Conservation (phyloP, 2,888 invertebrate genomes). For the Drosophila yooni region DNA sequence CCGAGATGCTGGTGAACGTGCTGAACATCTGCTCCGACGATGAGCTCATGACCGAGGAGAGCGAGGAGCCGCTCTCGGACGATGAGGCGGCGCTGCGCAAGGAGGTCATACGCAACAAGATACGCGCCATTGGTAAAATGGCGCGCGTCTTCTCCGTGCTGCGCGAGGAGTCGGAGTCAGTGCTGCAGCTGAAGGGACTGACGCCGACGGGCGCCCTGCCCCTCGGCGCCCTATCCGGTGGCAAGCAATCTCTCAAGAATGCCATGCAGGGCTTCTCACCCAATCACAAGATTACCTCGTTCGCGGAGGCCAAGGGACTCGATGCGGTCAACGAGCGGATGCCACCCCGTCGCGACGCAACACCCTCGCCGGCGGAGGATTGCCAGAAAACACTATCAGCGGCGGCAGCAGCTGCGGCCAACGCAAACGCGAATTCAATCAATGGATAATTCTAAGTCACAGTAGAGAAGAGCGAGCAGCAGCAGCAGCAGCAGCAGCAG, state of each 20-base stretch:
- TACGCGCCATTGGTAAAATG: slow-evolving; percentile 99
- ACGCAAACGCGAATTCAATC: slow-evolving; percentile 83
- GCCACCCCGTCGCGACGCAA: slow-evolving; percentile 96
- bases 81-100: slow-evolving; percentile 97
- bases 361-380: slow-evolving; percentile 87
- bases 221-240: slow-evolving; percentile 97
- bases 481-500: neutral
- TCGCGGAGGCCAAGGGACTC: slow-evolving; percentile 99
- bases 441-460: slow-evolving; percentile 83
- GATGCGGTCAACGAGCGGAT: slow-evolving; percentile 99
- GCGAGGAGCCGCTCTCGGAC: slow-evolving; percentile 88
- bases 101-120: slow-evolving; percentile 99
- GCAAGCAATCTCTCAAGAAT: slow-evolving; percentile 97
- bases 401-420: slow-evolving; percentile 82
- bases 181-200: slow-evolving; percentile 98
- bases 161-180: slow-evolving; percentile 99
- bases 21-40: slow-evolving; percentile 99
- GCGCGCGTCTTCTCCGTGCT: slow-evolving; percentile 99
- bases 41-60: slow-evolving; percentile 98
- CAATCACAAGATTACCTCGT: slow-evolving; percentile 98
- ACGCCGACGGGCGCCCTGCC: slow-evolving; percentile 99
- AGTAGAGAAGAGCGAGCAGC: slow-evolving; percentile 30
- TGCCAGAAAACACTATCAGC: slow-evolving; percentile 82
- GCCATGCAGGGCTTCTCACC: slow-evolving; percentile 98
- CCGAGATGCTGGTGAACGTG: slow-evolving; percentile 99